phyloP scores from a whole-genome alignment of 2,113 vertebrate species.

The Rhodinocichla rosea region DNA sequence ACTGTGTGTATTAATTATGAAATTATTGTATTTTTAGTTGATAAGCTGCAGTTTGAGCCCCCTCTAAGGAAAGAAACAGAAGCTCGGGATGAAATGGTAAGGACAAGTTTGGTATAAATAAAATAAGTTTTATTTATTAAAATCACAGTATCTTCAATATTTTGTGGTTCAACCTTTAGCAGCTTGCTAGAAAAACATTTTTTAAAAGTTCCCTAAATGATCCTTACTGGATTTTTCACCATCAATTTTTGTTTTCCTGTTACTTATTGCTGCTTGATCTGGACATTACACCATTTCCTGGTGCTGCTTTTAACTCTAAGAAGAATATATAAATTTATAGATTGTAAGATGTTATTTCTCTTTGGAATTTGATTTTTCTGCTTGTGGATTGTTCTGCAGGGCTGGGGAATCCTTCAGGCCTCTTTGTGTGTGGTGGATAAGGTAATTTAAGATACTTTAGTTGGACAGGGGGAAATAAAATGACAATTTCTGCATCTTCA shows the following conservation, averaged over 20 bases:
- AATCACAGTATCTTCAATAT: background rate
- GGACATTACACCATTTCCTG: background rate
- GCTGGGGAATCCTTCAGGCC: background rate
- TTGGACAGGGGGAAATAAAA: background rate
- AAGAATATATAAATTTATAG: background rate
- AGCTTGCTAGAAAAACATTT: background rate
- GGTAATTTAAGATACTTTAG: background rate
- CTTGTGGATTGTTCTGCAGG: background rate
- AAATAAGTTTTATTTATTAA: background rate
- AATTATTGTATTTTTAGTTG: slow-evolving; percentile 74
- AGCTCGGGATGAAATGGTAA: slow-evolving; percentile 93
- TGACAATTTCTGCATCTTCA: slow-evolving; percentile 62
- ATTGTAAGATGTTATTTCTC: background rate
- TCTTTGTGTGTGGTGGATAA: background rate
- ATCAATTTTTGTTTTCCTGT: background rate
- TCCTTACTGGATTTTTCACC: background rate
- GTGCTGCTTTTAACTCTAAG: background rate
- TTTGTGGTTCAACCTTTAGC: background rate
- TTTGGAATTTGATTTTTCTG: background rate
- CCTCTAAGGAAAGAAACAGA: slow-evolving; percentile 93
- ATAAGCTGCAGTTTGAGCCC: slow-evolving; percentile 92
- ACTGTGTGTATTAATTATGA: background rate
- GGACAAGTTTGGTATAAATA: background rate
- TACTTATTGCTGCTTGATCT: background rate
- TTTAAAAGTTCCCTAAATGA: background rate